Base-by-base conservation (phyloP, 2,797 vertebrate genomes). In the Danio kyathit region DNA sequence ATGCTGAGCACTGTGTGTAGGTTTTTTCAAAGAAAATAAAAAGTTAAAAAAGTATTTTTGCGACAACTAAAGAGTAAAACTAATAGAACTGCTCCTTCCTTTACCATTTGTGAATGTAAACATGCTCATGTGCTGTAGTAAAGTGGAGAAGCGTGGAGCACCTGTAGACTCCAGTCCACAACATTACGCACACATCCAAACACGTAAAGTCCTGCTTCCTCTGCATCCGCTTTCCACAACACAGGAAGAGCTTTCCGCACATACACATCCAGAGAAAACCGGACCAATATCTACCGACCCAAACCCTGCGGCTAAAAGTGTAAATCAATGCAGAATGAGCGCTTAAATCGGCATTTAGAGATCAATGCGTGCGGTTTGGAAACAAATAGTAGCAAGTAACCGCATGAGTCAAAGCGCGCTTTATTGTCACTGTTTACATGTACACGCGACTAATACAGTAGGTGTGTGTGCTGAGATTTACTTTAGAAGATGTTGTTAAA, bases 161-260 rank as follows among this genome's bases (percentile, higher is more conserved):
- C 67, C 84, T 72, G 76, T 80, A 73, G 63, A 29, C 77, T 70
- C 69, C 82, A 29, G 74, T 70, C 73, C 82, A 76, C 65, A 48
- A 48, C 48, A 19, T 51, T 71, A 59, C 79, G 80, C 67, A 52
- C 61, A 52, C 11, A 54, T 52, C 76, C 54, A 84, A 29, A 74
- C 64, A 79, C 79, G 76, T 74, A 81, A 81, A 77, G 66, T 54
- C 77, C 77, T 17, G 79, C 83, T 85, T 86, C 83, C 84, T 56
- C 72, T 21, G 73, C 79, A 87, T 87, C 86, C 86, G 86, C 82
- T 87, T 87, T 86, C 86, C 84, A 87, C 82, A 87, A 87, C 86
- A 87, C 82, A 86, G 86, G 86, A 87, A 86, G 66, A 59, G 21
- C 83, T 44, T 63, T 59, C 43, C 51, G 44, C 51, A 29, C 17